Evolutionary conservation across 1,140 invertebrate species (phyloP).

Genomic region (Hormaphis cornu): DNA sequence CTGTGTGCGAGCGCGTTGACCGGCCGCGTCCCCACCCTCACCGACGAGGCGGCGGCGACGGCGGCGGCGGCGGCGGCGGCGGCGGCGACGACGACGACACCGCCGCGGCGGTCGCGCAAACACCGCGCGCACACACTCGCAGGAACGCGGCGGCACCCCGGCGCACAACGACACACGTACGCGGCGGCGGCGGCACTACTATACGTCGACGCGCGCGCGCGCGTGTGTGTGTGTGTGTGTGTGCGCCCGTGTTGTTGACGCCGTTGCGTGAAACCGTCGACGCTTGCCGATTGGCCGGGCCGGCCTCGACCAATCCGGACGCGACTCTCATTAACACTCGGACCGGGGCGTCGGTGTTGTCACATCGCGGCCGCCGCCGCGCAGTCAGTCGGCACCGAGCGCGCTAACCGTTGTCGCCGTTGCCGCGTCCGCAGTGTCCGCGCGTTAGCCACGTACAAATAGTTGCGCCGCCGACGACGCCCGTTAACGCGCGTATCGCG

Average conservation of each 20-base stretch:
- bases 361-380: slow-evolving; percentile 27
- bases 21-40: too few species aligned
- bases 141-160: neutral
- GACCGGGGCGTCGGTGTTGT: slow-evolving; percentile 31
- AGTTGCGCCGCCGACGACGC: too few species aligned
- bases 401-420: slow-evolving; percentile 17
- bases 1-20: slow-evolving; percentile 7
- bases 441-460: too few species aligned
- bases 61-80: slow-evolving; percentile 2
- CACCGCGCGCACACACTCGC: neutral
- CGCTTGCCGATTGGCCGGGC: slow-evolving; percentile 28
- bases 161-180: neutral
- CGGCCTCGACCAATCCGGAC: slow-evolving; percentile 28
- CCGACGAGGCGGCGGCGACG: too few species aligned
- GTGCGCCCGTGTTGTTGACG: slow-evolving; percentile 9
- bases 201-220: neutral
- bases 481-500: too few species aligned
- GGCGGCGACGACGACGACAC: neutral
- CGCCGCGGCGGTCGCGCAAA: neutral
- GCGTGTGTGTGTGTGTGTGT: neutral
- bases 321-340: slow-evolving; percentile 32
- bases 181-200: neutral
- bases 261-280: slow-evolving; percentile 32
- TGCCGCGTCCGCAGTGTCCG: neutral
- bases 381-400: slow-evolving; percentile 29